phyloP scores from a whole-genome alignment of 2,797 vertebrate species.

The Lepilemur ruficaudatus region DNA sequence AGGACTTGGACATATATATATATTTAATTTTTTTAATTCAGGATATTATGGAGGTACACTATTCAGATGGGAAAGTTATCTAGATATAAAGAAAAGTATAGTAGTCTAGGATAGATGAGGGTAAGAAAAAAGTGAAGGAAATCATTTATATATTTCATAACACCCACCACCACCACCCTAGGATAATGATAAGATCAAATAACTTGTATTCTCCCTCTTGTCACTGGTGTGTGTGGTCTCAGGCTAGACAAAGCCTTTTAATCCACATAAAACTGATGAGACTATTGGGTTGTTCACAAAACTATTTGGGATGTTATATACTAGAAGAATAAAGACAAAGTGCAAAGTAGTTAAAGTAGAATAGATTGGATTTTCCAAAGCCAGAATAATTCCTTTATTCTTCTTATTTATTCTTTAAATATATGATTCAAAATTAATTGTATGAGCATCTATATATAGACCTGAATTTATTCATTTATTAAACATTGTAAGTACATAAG shows the following conservation, averaged over 20 bases:
- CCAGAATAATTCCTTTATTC: conserved; percentile 11
- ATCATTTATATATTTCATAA: not conserved
- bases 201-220: not conserved
- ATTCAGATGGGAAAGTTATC: not conserved
- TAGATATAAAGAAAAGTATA: not conserved
- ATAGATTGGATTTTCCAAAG: conserved; percentile 18
- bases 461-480: not conserved
- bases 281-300: not conserved
- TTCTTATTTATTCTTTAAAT: not conserved
- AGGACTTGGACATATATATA: not conserved
- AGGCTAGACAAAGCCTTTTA: not conserved
- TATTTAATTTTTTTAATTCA: too few species aligned
- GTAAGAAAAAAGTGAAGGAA: not conserved
- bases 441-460: not conserved
- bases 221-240: not conserved
- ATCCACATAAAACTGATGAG: not conserved
- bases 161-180: not conserved
- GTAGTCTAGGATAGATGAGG: not conserved
- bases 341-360: not conserved
- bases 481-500: not conserved
- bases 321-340: not conserved
- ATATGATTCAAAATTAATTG: not conserved
- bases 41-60: too few species aligned
- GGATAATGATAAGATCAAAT: not conserved
- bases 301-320: not conserved